Conservation (phyloP, 2,797 vertebrate species). For the Sebastes iracundus region DNA sequence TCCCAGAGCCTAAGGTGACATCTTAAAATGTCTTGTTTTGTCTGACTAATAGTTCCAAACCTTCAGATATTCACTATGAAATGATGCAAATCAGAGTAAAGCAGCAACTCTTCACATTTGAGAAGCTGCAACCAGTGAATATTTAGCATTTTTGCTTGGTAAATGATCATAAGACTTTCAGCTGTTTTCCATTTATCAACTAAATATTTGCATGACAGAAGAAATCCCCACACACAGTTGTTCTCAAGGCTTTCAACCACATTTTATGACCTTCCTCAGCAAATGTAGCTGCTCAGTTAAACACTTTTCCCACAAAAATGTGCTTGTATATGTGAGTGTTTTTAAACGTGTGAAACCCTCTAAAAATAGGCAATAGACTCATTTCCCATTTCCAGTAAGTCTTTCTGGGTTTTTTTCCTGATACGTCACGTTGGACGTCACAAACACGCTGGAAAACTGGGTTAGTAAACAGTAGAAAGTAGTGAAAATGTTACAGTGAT, state of each 20-base stretch:
- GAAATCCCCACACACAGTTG: neutral
- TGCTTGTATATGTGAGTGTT: no score
- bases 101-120: neutral
- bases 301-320: rapidly evolving
- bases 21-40: no score
- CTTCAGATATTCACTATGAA: neutral
- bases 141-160: neutral
- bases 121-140: neutral
- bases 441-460: no score
- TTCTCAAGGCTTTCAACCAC: neutral
- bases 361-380: neutral
- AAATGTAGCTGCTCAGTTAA: neutral
- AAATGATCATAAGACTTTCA: neutral
- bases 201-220: neutral
- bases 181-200: neutral
- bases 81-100: neutral
- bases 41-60: neutral
- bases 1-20: no score
- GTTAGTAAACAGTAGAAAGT: no score
- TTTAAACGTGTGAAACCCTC: neutral
- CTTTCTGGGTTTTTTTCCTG: no score
- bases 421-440: no score
- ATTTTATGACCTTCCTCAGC: neutral
- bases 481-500: no score
- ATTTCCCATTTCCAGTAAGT: no score